These are phyloP conservation scores for Phragmatobia fuliginosa DNA, from an alignment of 2,888 invertebrate species.

Conservation along the genomic window DNA sequence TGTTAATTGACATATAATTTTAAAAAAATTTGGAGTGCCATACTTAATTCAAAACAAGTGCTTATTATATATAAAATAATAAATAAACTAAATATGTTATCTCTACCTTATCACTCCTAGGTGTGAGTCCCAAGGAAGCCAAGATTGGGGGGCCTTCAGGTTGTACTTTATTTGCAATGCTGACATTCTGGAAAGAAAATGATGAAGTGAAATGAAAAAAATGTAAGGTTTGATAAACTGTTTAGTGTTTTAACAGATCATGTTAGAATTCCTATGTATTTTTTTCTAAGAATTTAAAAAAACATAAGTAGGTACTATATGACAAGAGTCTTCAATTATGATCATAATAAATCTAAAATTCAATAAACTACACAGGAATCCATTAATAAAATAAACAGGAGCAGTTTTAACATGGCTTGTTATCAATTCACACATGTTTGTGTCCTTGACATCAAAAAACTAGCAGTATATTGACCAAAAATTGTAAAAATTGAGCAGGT, in stretches of 20 bases:
- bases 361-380: conserved; percentile 36
- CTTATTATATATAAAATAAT: conserved; percentile 42
- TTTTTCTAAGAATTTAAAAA: too few species aligned
- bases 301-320: neutral
- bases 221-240: neutral
- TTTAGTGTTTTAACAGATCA: neutral
- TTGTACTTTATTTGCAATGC: conserved; percentile 70
- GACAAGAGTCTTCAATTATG: neutral
- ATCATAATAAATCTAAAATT: neutral
- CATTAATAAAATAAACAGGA: conserved; percentile 26
- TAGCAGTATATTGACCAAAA: conserved; percentile 47
- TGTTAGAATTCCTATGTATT: too few species aligned
- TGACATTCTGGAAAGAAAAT: conserved; percentile 79
- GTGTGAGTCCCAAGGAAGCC: conserved; percentile 84
- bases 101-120: conserved; percentile 84
- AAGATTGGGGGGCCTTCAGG: conserved; percentile 84
- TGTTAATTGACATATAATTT: conserved; percentile 20
- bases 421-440: conserved; percentile 55
- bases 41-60: conserved; percentile 49
- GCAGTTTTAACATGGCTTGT: conserved; percentile 24
- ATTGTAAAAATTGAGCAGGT: conserved; percentile 17
- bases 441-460: conserved; percentile 77
- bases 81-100: conserved; percentile 54
- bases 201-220: too few species aligned
- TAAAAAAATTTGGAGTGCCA: conserved; percentile 53